Percentiles rank a stretch among this genome's conserved stretches.
These are phyloP conservation scores for Sycophila texana DNA, from an alignment of 2,888 invertebrate species.

Conservation along the genomic window DNA sequence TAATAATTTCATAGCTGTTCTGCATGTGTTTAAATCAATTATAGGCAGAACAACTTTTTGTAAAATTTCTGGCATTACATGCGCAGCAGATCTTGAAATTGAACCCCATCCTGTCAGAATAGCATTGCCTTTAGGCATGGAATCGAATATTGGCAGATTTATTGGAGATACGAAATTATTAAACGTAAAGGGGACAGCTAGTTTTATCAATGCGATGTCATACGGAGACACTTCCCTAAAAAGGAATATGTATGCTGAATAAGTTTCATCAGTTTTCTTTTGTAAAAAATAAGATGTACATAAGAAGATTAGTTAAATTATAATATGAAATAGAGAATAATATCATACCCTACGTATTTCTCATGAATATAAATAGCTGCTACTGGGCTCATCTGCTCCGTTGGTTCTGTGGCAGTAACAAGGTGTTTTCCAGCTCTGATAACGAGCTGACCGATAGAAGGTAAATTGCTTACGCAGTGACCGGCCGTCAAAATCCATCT, in stretches of 20 bases:
- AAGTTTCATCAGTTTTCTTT: not conserved
- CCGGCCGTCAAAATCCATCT: constrained; percentile 75
- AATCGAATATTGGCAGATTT: constrained; percentile 68
- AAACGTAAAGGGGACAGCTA: constrained; percentile 69
- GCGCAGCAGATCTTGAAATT: constrained; percentile 59
- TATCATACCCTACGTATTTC: constrained; percentile 66
- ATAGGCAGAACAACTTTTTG: constrained; percentile 68
- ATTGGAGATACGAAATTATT: constrained; percentile 71
- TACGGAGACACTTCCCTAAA: constrained; percentile 72
- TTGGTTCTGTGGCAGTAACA: constrained; percentile 58
- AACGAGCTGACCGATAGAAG: constrained; percentile 74
- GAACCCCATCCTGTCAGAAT: constrained; percentile 77
- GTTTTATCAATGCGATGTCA: constrained; percentile 77
- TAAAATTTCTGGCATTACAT: constrained; percentile 65
- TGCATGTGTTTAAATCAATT: constrained; percentile 63
- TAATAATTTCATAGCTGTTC: constrained; percentile 55
- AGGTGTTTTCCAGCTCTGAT: constrained; percentile 62
- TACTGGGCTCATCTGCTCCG: constrained; percentile 70
- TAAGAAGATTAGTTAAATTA: too few relatives aligned
- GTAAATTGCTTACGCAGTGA: constrained; percentile 70
- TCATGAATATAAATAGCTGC: constrained; percentile 70
- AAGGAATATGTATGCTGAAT: constrained; percentile 18
- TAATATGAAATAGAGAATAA: not conserved
- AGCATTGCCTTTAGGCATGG: constrained; percentile 66
- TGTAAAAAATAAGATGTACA: too few relatives aligned